Conservation (phyloP, 2,797 vertebrate species). For the Cuniculus paca region DNA sequence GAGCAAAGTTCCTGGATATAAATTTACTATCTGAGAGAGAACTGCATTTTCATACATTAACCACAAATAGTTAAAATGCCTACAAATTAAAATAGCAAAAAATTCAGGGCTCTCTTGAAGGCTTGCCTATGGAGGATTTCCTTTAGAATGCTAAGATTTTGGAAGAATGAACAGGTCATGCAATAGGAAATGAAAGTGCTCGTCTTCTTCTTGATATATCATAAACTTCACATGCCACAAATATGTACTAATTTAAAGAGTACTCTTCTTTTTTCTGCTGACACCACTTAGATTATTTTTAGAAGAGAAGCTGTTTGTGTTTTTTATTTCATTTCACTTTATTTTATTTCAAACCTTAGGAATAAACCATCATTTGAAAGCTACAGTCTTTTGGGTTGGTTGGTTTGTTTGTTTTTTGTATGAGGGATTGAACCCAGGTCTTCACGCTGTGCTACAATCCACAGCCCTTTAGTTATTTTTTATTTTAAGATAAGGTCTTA, state of each 20-base stretch:
- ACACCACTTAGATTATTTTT: not conserved
- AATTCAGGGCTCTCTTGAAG: not conserved
- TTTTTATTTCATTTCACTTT: not conserved
- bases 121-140: not conserved
- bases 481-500: not conserved
- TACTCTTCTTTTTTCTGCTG: not conserved
- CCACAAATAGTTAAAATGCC: slow-evolving; percentile 43
- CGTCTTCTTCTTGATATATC: not conserved
- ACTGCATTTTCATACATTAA: slow-evolving; percentile 21
- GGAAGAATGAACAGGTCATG: not conserved
- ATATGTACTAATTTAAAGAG: not conserved
- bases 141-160: not conserved
- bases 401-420: not conserved
- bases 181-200: not conserved
- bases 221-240: not conserved
- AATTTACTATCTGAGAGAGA: slow-evolving; percentile 3
- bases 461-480: not conserved
- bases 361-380: not conserved
- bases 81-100: slow-evolving; percentile 15
- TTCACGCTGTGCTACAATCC: not conserved
- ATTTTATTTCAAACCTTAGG: not conserved
- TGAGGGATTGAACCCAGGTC: not conserved
- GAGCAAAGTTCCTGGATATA: not conserved
- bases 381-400: not conserved
- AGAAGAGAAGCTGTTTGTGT: not conserved